Conservation (phyloP, 92 coral and sea anemone species). For the Desmophyllum pertusum region DNA sequence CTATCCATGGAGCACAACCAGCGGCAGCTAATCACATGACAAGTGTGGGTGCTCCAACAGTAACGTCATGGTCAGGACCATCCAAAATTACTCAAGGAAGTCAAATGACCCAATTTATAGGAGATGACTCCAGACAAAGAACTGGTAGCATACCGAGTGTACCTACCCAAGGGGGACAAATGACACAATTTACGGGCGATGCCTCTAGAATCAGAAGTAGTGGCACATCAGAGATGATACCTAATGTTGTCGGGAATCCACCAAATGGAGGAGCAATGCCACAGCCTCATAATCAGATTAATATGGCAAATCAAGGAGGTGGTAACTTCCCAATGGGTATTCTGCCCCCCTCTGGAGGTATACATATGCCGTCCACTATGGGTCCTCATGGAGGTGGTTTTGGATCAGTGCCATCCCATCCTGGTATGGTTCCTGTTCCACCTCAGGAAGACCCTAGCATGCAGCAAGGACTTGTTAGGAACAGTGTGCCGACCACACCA, state of each 20-base stretch:
- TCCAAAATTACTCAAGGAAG: constrained; percentile 6
- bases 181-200: background rate
- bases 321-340: background rate
- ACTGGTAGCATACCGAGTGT: background rate
- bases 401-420: background rate
- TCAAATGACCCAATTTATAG: background rate
- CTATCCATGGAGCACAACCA: constrained; percentile 10
- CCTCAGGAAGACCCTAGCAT: background rate
- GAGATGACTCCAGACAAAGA: background rate
- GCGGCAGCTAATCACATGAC: background rate
- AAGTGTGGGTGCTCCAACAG: background rate
- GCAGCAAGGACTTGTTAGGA: background rate
- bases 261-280: constrained; percentile 10
- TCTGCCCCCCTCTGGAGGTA: background rate
- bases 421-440: constrained; percentile 4
- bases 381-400: constrained; percentile 9
- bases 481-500: background rate
- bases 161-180: constrained; percentile 23
- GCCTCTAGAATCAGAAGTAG: constrained; percentile 5
- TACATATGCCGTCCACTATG: background rate
- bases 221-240: constrained; percentile 30
- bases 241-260: background rate
- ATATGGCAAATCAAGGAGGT: constrained; percentile 9
- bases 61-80: background rate
- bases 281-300: background rate